Conservation (phyloP, 2,113 vertebrate species). For the Stigmatopora nigra region DNA sequence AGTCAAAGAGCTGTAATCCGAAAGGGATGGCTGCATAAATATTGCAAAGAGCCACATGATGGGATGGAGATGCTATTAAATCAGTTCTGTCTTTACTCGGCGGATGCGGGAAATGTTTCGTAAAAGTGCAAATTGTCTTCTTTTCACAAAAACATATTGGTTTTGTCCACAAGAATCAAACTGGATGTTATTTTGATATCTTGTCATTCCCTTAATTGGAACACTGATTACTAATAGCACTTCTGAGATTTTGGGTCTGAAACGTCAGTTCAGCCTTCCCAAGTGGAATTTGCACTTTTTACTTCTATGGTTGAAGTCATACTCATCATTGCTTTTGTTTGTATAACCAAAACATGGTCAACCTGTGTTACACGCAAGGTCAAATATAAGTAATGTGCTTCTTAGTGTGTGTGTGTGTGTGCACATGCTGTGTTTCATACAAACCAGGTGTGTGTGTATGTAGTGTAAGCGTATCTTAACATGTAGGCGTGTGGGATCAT, state of each 20-base stretch:
- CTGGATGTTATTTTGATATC: not conserved
- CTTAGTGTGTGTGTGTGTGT: not conserved
- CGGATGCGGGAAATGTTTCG: not conserved
- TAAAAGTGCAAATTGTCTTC: not conserved
- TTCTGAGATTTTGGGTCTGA: not conserved
- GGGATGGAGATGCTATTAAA: not conserved
- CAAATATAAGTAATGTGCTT: not conserved
- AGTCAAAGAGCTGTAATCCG: not conserved
- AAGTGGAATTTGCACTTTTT: not conserved
- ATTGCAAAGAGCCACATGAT: not conserved
- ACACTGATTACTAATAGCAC: not conserved
- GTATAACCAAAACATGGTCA: not conserved
- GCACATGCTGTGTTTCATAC: not conserved
- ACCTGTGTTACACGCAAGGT: not conserved
- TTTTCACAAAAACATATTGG: not conserved
- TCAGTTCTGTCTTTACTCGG: not conserved
- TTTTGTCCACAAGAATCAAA: not conserved
- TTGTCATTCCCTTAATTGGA: not conserved
- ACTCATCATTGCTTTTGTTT: not conserved
- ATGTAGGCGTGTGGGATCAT: conserved; percentile 4
- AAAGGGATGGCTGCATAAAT: not conserved
- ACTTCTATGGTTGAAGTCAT: not conserved
- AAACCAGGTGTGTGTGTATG: conserved; percentile 1
- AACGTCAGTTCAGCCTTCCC: not conserved
- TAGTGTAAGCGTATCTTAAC: not conserved